Conservation (phyloP, 2,797 vertebrate species). For the Lates japonicus region DNA sequence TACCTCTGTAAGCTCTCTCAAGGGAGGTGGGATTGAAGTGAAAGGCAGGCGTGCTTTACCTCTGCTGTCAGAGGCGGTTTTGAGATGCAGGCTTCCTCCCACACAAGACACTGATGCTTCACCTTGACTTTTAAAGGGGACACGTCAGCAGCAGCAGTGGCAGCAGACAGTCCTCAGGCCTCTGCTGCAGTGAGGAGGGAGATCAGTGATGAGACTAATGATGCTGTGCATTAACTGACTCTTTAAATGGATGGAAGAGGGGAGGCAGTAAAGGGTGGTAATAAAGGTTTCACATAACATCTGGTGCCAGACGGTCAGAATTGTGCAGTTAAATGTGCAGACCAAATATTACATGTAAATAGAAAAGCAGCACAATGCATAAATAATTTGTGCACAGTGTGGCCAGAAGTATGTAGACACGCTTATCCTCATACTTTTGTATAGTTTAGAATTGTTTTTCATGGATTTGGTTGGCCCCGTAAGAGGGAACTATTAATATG, state of each 20-base stretch:
- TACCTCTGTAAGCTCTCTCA: constrained; percentile 53
- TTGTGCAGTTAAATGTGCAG: not conserved
- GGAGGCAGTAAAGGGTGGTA: constrained; percentile 20
- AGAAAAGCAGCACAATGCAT: not conserved
- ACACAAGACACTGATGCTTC: constrained; percentile 54
- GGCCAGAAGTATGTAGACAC: not conserved
- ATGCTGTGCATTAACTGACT: constrained; percentile 51
- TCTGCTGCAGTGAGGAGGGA: constrained; percentile 31
- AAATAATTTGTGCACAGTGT: not conserved
- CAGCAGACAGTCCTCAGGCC: constrained; percentile 43
- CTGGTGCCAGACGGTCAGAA: not conserved
- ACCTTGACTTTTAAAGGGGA: constrained; percentile 78
- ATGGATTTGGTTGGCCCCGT: not conserved
- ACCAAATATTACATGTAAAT: not conserved
- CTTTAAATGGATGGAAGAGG: constrained; percentile 22
- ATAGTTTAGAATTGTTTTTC: not conserved
- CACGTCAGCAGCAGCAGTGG: constrained; percentile 41
- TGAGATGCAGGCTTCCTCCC: constrained; percentile 47
- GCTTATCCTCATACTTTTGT: not conserved
- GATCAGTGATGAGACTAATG: constrained; percentile 70
- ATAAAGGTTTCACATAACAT: constrained; percentile 26
- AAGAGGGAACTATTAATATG: not conserved
- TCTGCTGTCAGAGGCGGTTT: constrained; percentile 56
- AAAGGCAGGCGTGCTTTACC: constrained; percentile 43
- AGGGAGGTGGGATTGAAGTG: constrained; percentile 69